phyloP scores from a whole-genome alignment of 2,113 vertebrate species.

The Bettongia penicillata region DNA sequence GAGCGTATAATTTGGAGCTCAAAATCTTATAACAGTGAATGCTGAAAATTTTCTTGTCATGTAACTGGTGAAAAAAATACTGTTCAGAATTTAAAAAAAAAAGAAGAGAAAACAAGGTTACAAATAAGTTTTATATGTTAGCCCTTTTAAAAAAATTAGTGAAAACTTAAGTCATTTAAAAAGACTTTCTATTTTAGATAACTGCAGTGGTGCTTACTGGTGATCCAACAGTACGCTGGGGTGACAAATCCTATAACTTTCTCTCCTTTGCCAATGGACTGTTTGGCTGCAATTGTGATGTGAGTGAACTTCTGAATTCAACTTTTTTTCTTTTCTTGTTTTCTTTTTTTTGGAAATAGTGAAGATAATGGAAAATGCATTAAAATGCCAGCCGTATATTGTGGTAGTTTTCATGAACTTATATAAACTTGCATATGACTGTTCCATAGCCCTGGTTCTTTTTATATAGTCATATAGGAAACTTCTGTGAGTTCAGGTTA shows the following conservation, averaged over 20 bases:
- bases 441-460: neutral
- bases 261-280: constrained; percentile 91
- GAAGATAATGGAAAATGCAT: constrained; percentile 17
- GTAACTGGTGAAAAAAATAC: too few relatives aligned
- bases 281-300: constrained; percentile 90
- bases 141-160: constrained; percentile 9
- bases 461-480: neutral
- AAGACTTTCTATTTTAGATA: constrained; percentile 82
- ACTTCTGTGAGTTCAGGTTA: neutral
- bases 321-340: neutral
- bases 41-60: too few relatives aligned
- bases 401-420: constrained; percentile 5
- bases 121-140: constrained; percentile 5
- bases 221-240: constrained; percentile 93
- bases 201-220: constrained; percentile 84
- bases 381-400: neutral
- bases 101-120: constrained; percentile 15
- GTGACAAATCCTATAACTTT: constrained; percentile 95
- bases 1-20: too few relatives aligned
- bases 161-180: constrained; percentile 41
- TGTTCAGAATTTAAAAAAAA: too few relatives aligned
- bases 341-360: constrained; percentile 4
- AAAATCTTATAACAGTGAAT: too few relatives aligned
- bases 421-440: neutral
- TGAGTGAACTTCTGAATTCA: constrained; percentile 82